Evolutionary conservation across 1,140 invertebrate genomes (phyloP), one percentile per base, ranked within the genome.

Genomic region (Drosophila fuyamai): DNA sequence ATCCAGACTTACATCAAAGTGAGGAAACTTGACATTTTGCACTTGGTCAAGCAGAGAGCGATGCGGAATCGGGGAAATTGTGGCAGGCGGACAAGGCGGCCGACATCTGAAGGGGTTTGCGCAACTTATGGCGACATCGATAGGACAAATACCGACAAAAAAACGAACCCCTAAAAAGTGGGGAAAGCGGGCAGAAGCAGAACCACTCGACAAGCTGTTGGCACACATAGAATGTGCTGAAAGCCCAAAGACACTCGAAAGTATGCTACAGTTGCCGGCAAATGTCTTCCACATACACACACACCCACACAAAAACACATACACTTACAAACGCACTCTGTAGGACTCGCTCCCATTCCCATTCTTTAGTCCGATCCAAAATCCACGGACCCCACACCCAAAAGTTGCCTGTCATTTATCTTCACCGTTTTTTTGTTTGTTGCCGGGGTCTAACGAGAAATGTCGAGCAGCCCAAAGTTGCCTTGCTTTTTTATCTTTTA

Each of bases 111-210:
- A 86, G 83, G 56, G 83, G 71, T 73, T 76, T 66, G 71, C 47
- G 79, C 83, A 86, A 80, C 83, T 86, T 86, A 86, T 88, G 83
- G 83, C 83, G 83, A 86, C 83, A 86, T 88, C 83, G 83, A 86
- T 86, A 86, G 83, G 76, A 81, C 83, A 86, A 86, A 86, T 82
- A 82, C 76, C 43, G 8, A 75, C 68, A 71, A 71, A 61, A 63
- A 68, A 43, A 51, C 36, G 44, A 55, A 65, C 43, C 50, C 57
- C 51, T 53, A 56, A 36, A 55, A 67, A 35, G 48, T 32, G n/a
- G 48, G n/a, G n/a, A 32, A 10, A 27, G 47, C 47, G 27, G 47
- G 27, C 36, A 12, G 36, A 12, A 4, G n/a, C 1, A 9, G 9
- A 51, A 75, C 58, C 83, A 86, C 83, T 86, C 76, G 83, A 86